Evolutionary conservation across 2,888 invertebrate genomes (phyloP), one percentile per base, ranked within the genome.

Genomic region (Calliopum simillimum): DNA sequence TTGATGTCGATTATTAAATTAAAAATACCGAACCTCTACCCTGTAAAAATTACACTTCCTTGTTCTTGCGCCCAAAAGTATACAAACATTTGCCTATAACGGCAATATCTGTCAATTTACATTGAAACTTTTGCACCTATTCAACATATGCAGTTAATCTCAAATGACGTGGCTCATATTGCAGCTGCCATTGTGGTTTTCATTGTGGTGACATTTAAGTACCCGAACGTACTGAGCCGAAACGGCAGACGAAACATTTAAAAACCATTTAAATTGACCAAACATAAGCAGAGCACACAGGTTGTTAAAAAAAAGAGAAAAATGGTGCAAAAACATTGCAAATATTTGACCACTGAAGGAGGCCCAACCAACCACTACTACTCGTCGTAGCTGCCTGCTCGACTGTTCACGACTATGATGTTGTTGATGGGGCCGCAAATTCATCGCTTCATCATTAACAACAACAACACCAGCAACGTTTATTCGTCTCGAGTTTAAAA

Each of bases 191-290:
- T 61, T 66, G 65, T 62, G 65, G 72, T 55, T 69, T 67, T 68
- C 69, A 70, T 61, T 75, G 75, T 53, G 75, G 74, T 72, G 72
- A 69, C 74, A 75, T 73, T 73, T 73, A 72, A 75, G 71, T 70
- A 67, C 68, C 67, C 51, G 66, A 25, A 33, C 58, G 33, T 6
- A 33, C 33, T 33, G 33, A 33, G 58, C 44, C 23, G 5, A 44
- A 14, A 64, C 64, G 61, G 63, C 46, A 51, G 43, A 41, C 49
- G 58, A 68, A 71, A 58, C 66, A 69, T 70, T 73, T 71, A 71
- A 73, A 74, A 73, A 69, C 62, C 70, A 72, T 69, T 71, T 70
- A 51, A 64, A 58, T 23, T 25, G 59, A 69, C 51, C 61, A 58
- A 46, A 53, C 63, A 25, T 56, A 25, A 21, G 58, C 56, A 55